A percentile compares a stretch with the other conserved stretches of the same genome.
phyloP scores from a whole-genome alignment of 2,113 vertebrate genomes.

The Caloenas nicobarica region DNA sequence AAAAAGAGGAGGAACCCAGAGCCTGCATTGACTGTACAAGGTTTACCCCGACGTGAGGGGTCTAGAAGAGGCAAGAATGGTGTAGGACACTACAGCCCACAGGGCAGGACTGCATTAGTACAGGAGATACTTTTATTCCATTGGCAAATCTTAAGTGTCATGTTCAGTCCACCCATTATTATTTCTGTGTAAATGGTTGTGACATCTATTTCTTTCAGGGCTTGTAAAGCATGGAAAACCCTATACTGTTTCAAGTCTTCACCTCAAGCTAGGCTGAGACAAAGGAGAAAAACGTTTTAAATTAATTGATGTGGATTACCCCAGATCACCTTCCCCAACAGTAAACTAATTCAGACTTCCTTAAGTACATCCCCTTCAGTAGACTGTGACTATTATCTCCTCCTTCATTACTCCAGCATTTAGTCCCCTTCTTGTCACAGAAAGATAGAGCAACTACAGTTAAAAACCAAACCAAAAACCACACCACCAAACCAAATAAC shows the following conservation, averaged over 20 bases:
- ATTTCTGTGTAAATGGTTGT: neutral
- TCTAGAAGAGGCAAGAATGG: neutral
- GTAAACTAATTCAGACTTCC: neutral
- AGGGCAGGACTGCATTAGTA: neutral
- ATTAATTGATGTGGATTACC: neutral
- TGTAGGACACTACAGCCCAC: neutral
- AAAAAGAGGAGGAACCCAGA: conserved; percentile 18
- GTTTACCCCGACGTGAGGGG: neutral
- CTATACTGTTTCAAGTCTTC: neutral
- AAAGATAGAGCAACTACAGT: neutral
- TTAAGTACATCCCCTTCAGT: neutral
- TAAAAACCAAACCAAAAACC: too few species aligned
- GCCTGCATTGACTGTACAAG: neutral
- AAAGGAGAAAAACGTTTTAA: neutral
- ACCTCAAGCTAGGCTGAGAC: neutral
- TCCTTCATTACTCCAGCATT: neutral
- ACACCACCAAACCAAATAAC: neutral
- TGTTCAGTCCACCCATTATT: neutral
- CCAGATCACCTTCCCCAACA: neutral
- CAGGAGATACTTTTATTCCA: neutral
- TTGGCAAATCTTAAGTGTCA: neutral
- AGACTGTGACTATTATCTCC: neutral
- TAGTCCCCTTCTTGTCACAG: neutral
- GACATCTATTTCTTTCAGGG: neutral
- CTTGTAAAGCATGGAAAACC: neutral